These are phyloP conservation scores for Rhabdomys pumilio DNA, from an alignment of 2,797 vertebrate genomes.

Conservation along the genomic window DNA sequence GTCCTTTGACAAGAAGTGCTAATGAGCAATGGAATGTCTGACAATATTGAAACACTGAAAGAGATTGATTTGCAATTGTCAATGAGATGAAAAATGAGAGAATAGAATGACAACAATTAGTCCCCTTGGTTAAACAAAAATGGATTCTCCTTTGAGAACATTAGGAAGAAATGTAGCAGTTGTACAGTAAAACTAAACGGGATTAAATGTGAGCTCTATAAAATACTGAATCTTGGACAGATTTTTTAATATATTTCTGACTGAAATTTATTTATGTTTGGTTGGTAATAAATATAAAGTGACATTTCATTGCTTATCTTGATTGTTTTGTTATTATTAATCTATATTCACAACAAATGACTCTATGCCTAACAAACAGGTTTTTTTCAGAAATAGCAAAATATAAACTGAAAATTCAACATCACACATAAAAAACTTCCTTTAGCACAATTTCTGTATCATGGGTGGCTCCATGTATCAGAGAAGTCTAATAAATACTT, in stretches of 20 bases:
- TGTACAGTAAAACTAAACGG: slow-evolving; percentile 9
- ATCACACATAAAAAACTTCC: not conserved
- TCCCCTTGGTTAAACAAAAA: slow-evolving; percentile 25
- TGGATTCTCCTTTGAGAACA: slow-evolving; percentile 15
- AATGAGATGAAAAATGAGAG: slow-evolving; percentile 15
- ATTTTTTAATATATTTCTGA: not conserved
- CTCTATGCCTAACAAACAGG: not conserved
- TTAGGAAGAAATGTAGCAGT: slow-evolving; percentile 16
- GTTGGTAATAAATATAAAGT: not conserved
- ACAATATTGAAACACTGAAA: not conserved
- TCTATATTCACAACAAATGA: not conserved
- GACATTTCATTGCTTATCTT: not conserved
- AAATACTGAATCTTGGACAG: not conserved
- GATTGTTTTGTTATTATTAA: not conserved
- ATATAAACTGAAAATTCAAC: not conserved
- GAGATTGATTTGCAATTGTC: not conserved
- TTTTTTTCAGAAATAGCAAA: not conserved
- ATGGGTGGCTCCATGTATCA: not conserved
- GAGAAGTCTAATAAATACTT: not conserved
- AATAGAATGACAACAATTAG: not conserved
- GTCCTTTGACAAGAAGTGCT: not conserved
- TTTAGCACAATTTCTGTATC: not conserved
- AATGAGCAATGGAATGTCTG: not conserved
- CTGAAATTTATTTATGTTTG: slow-evolving; percentile 31
- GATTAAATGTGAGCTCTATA: not conserved